Base-by-base conservation (phyloP, 1,140 invertebrate genomes). In the Ips typographus region DNA sequence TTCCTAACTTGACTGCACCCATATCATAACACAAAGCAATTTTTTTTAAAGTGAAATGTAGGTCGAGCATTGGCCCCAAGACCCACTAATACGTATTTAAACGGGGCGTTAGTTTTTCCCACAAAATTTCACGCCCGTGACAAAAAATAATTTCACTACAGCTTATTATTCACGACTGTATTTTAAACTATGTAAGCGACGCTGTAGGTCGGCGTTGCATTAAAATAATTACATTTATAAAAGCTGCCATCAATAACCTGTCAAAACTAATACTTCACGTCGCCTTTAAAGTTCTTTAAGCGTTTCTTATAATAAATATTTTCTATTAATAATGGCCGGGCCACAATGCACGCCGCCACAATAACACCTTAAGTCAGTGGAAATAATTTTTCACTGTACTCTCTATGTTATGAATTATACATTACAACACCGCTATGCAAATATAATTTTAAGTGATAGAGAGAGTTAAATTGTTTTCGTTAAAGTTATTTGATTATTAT, bases 181-280 rank as follows among this genome's bases (percentile, higher is more conserved):
- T 22, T 22, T 22, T 22, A 22, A 22, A 22, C 22, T 22, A 22
- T 22, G 22, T 22, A 22, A 22, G 22, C 44, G 22, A 8, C 44
- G 44, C 44, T 49, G 44, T 49, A 49, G 44, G 44, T 49, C 44
- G 22, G 22, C 22, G 6, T 49, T 49, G 44, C 6, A 49, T 49
- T 6, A 49, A 61, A 61, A 61, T 61, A 61, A 61, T 61, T 61
- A 61, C 59, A 36, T 5, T 47, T 47, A 6, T 49, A 61, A 61
- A 43, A 47, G 59, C 42, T 61, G 39, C 59, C 59, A 61, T 61
- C 59, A 61, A 61, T 61, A 61, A 61, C 59, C 37, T 49, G 59
- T 61, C 59, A 61, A 47, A 61, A 61, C 22, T 61, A 61, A 61
- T 61, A 61, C 59, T 61, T 61, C 43, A 61, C 43, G 59, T 61